Percentiles rank a stretch among this genome's conserved stretches.
Evolutionary conservation across 1,140 invertebrate genomes (phyloP).

Genomic region (Dinothrombium tinctorium): DNA sequence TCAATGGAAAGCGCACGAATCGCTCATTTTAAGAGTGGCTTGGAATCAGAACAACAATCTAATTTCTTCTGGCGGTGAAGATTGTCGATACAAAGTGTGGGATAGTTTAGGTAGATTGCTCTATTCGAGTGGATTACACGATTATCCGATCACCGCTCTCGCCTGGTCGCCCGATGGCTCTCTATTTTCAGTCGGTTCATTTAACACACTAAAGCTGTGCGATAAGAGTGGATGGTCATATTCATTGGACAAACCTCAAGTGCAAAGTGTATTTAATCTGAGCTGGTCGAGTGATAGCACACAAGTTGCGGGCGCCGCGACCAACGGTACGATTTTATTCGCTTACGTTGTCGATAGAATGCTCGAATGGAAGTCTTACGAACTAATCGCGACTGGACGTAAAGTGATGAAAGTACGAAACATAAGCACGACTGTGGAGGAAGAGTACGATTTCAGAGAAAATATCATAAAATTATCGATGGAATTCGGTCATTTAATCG

Average conservation of each 20-base stretch:
- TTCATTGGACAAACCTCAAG: conserved; percentile 56
- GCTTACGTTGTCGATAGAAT: conserved; percentile 70
- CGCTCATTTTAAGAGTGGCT: conserved; percentile 54
- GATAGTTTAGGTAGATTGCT: conserved; percentile 64
- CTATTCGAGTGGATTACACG: conserved; percentile 51
- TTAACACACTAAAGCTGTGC: conserved; percentile 71
- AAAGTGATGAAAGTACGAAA: conserved; percentile 63
- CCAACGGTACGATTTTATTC: conserved; percentile 66
- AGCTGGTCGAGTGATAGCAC: conserved; percentile 88
- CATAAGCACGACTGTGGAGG: conserved; percentile 52
- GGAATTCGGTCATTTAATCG: conserved; percentile 58
- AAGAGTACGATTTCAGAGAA: conserved; percentile 73
- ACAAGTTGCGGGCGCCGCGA: conserved; percentile 74
- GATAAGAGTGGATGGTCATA: conserved; percentile 92
- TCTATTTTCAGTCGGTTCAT: conserved; percentile 74
- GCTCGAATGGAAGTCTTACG: conserved; percentile 57
- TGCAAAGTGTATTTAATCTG: conserved; percentile 61
- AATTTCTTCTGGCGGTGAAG: conserved; percentile 81
- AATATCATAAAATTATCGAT: conserved; percentile 47
- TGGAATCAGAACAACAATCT: conserved; percentile 71
- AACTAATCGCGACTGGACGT: conserved; percentile 46
- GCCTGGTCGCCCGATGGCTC: conserved; percentile 74
- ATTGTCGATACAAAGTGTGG: conserved; percentile 87
- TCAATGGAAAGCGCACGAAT: conserved; percentile 91
- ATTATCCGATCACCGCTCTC: conserved; percentile 71